phyloP scores from a whole-genome alignment of 2,797 vertebrate genomes.

The Spinibarbus caldwelli region DNA sequence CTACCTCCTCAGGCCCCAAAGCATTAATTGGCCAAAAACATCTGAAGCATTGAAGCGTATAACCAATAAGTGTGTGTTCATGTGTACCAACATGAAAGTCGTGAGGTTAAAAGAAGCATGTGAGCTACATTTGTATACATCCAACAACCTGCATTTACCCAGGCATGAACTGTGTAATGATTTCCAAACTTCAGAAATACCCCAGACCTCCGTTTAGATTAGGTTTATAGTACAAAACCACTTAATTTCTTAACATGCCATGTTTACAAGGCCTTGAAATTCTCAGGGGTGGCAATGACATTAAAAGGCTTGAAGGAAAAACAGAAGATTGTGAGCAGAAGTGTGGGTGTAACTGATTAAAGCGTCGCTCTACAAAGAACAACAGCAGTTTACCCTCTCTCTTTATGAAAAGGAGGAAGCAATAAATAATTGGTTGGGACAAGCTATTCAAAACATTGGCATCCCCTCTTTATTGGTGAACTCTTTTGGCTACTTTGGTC shows the following conservation, averaged over 20 bases:
- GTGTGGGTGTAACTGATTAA: conserved; percentile 79
- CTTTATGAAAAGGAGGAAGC: conserved; percentile 77
- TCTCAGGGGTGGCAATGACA: conserved; percentile 40
- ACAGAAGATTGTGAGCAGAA: conserved; percentile 71
- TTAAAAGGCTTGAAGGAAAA: conserved; percentile 60
- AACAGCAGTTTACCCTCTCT: conserved; percentile 68
- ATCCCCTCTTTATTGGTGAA: conserved; percentile 63
- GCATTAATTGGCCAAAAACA: conserved; percentile 71
- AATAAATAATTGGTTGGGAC: conserved; percentile 76
- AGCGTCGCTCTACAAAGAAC: conserved; percentile 70
- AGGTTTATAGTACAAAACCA: background rate
- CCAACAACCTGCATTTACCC: conserved; percentile 49
- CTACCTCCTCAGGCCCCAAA: conserved; percentile 71
- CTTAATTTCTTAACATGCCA: background rate
- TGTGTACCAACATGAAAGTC: conserved; percentile 71
- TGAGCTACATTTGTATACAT: conserved; percentile 70
- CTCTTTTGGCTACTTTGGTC: conserved; percentile 43
- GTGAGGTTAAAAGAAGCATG: conserved; percentile 64
- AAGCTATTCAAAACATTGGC: conserved; percentile 64
- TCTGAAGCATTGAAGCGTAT: conserved; percentile 68
- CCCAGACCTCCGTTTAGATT: too few relatives aligned
- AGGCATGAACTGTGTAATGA: conserved; percentile 33
- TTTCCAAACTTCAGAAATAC: conserved; percentile 10
- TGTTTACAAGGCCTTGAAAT: background rate
- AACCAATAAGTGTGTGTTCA: conserved; percentile 70